Evolutionary conservation across 2,797 vertebrate species (phyloP).

Genomic region (Parauchenoglanis ngamensis): DNA sequence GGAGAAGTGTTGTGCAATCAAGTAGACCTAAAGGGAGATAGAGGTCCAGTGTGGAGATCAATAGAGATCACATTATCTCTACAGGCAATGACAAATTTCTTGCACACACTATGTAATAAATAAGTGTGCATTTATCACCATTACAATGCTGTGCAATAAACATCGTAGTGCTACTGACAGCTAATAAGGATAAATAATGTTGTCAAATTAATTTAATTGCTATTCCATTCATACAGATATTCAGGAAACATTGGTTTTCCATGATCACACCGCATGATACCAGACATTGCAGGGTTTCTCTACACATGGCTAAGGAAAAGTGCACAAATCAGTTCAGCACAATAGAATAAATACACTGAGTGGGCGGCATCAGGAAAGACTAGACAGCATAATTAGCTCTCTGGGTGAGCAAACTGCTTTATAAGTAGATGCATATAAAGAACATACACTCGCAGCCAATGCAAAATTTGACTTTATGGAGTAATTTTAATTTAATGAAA

Average conservation of each 20-base stretch:
- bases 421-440: slow-evolving; percentile 14
- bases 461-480: not conserved
- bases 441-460: not conserved
- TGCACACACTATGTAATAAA: not conserved
- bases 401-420: slow-evolving; percentile 10
- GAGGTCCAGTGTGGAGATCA: not conserved
- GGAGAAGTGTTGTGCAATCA: not conserved
- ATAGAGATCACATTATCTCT: slow-evolving; percentile 18
- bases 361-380: slow-evolving; percentile 26
- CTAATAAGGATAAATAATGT: not conserved
- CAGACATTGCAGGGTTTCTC: not conserved
- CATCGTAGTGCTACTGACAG: not conserved
- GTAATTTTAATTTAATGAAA: not conserved
- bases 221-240: not conserved
- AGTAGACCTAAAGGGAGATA: not conserved
- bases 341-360: slow-evolving; percentile 16
- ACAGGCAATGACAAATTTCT: not conserved
- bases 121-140: not conserved
- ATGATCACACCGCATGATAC: not conserved
- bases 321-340: not conserved
- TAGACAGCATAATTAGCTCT: slow-evolving; percentile 29
- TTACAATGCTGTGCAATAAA: not conserved
- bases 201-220: not conserved
- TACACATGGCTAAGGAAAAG: not conserved
- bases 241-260: not conserved